Evolutionary conservation across 2,888 invertebrate species (phyloP).

Genomic region (Polia nebulosa): DNA sequence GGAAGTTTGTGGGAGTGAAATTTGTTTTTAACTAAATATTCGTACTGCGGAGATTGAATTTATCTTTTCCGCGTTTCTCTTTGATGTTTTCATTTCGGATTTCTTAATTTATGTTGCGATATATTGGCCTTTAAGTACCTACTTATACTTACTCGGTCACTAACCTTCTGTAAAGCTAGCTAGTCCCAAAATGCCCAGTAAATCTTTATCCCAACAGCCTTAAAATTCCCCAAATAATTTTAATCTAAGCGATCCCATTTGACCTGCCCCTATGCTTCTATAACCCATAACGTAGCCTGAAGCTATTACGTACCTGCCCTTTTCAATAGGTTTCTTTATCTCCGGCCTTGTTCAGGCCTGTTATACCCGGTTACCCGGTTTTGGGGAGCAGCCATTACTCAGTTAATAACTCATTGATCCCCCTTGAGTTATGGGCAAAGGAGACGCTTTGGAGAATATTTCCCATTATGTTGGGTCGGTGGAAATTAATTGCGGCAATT

Average conservation of each 20-base stretch:
- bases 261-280: slow-evolving; percentile 55
- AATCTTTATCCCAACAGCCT: slow-evolving; percentile 43
- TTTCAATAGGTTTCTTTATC: slow-evolving; percentile 71
- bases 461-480: slow-evolving; percentile 58
- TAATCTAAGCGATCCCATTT: slow-evolving; percentile 55
- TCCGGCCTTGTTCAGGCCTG: slow-evolving; percentile 58
- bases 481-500: slow-evolving; percentile 63
- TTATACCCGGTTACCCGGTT: slow-evolving; percentile 69
- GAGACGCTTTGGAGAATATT: slow-evolving; percentile 67
- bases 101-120: neutral
- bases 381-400: slow-evolving; percentile 67
- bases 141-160: neutral
- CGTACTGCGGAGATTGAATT: slow-evolving; percentile 19
- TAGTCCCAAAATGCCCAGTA: slow-evolving; percentile 43
- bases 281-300: slow-evolving; percentile 55
- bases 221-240: slow-evolving; percentile 61
- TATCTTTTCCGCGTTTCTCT: neutral
- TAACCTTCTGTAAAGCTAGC: slow-evolving; percentile 4
- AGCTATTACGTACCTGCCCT: slow-evolving; percentile 66
- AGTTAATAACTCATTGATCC: slow-evolving; percentile 77
- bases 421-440: slow-evolving; percentile 67
- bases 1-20: slow-evolving; percentile 20
- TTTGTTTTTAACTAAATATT: slow-evolving; percentile 8
- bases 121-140: neutral
- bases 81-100: slow-evolving; percentile 1